These are phyloP conservation scores for Gambusia affinis DNA, from an alignment of 2,113 vertebrate genomes.

Conservation along the genomic window DNA sequence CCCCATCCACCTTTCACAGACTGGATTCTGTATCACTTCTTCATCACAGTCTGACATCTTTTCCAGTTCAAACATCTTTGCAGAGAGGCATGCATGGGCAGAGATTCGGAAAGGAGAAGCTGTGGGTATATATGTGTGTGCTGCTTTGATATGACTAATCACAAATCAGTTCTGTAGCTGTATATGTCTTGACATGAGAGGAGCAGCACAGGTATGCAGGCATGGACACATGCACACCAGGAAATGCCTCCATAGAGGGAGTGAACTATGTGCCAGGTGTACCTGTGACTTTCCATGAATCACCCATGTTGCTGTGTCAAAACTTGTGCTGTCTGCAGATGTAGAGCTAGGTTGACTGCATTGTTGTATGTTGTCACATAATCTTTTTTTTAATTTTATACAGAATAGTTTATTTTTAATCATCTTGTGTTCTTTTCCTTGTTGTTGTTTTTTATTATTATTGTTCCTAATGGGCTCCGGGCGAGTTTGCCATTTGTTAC, in stretches of 20 bases:
- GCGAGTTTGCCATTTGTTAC: not conserved
- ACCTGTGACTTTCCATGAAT: conserved; percentile 45
- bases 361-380: conserved; percentile 3
- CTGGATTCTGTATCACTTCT: not conserved
- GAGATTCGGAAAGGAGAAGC: not conserved
- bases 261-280: conserved; percentile 52
- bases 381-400: not conserved
- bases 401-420: not conserved
- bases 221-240: conserved; percentile 60
- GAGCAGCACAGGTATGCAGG: conserved; percentile 36
- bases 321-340: not conserved
- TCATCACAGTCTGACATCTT: not conserved
- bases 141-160: conserved; percentile 16
- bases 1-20: conserved; percentile 3
- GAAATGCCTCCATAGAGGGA: conserved; percentile 62
- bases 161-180: conserved; percentile 10
- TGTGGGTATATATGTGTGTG: not conserved
- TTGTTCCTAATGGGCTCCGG: not conserved
- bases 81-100: too few relatives aligned
- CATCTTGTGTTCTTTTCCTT: not conserved
- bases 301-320: conserved; percentile 5
- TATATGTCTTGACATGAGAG: conserved; percentile 18
- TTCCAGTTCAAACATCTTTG: not conserved
- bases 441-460: not conserved
- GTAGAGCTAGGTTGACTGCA: conserved; percentile 21